phyloP scores from a whole-genome alignment of 2,888 invertebrate genomes.

The Thymelicus lineola region DNA sequence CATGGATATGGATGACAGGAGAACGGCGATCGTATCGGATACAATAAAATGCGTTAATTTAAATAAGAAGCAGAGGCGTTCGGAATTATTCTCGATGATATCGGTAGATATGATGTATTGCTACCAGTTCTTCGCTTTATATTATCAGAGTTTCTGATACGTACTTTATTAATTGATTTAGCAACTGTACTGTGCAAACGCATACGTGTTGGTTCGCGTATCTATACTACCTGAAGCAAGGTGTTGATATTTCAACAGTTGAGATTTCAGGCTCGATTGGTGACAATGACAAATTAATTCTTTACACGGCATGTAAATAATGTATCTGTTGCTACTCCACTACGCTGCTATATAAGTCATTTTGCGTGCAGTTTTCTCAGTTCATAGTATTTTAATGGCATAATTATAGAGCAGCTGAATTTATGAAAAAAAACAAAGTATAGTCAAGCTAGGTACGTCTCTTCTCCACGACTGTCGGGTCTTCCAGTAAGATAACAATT shows the following conservation, averaged over 20 bases:
- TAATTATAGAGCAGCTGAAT: no score
- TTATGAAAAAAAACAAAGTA: no score
- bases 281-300: constrained; percentile 9
- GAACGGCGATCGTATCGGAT: constrained; percentile 40
- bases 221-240: constrained; percentile 15
- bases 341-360: background rate
- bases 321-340: background rate
- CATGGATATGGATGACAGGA: constrained; percentile 66
- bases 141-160: constrained; percentile 48
- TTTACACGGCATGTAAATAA: background rate
- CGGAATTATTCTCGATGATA: constrained; percentile 32
- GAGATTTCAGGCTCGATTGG: constrained; percentile 14
- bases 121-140: constrained; percentile 52
- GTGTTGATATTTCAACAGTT: constrained; percentile 23
- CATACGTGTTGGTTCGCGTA: constrained; percentile 2
- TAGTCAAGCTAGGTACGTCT: no score
- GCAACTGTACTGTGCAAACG: constrained; percentile 13
- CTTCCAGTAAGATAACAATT: no score
- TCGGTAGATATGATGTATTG: constrained; percentile 61
- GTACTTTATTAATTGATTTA: constrained; percentile 27
- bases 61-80: constrained; percentile 37
- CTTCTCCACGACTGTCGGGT: no score
- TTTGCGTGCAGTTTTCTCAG: background rate
- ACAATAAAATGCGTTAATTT: constrained; percentile 40
- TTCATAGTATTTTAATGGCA: no score